A percentile compares a stretch with the other conserved stretches of the same genome.
phyloP scores from a whole-genome alignment of 2,888 invertebrate genomes.

The Ennomos quercinarius region DNA sequence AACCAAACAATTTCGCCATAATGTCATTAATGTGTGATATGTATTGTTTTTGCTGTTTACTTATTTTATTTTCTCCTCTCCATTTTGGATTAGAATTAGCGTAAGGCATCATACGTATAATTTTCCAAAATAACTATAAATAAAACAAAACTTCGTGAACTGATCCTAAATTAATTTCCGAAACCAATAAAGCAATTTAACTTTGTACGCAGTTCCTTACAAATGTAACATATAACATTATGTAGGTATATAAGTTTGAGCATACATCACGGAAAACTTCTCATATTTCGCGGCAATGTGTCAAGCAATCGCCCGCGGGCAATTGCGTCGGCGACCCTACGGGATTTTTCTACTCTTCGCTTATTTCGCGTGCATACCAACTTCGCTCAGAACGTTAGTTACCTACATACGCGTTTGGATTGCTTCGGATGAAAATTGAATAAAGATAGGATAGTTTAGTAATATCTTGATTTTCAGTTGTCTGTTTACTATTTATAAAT shows the following conservation, averaged over 20 bases:
- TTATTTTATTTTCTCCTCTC: too few species aligned
- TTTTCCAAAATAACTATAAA: too few species aligned
- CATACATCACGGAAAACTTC: conserved; percentile 39
- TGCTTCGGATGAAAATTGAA: conserved; percentile 14
- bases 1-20: too few species aligned
- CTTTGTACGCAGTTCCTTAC: conserved; percentile 8
- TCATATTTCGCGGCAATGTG: conserved; percentile 53
- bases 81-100: too few species aligned
- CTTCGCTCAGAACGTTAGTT: conserved; percentile 37
- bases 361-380: not conserved
- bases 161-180: not conserved
- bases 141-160: too few species aligned
- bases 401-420: conserved; percentile 34
- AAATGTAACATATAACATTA: conserved; percentile 16
- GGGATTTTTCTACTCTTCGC: conserved; percentile 27
- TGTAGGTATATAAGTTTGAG: conserved; percentile 10
- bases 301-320: conserved; percentile 52
- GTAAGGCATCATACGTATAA: too few species aligned
- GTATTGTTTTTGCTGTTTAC: too few species aligned
- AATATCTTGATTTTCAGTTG: conserved; percentile 8
- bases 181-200: conserved; percentile 14
- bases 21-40: too few species aligned
- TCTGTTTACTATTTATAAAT: not conserved
- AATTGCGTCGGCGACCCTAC: conserved; percentile 46
- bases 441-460: conserved; percentile 16